Evolutionary conservation across 2,113 vertebrate species (phyloP), one percentile per base, ranked within the genome.

Genomic region (Salvelinus namaycush): DNA sequence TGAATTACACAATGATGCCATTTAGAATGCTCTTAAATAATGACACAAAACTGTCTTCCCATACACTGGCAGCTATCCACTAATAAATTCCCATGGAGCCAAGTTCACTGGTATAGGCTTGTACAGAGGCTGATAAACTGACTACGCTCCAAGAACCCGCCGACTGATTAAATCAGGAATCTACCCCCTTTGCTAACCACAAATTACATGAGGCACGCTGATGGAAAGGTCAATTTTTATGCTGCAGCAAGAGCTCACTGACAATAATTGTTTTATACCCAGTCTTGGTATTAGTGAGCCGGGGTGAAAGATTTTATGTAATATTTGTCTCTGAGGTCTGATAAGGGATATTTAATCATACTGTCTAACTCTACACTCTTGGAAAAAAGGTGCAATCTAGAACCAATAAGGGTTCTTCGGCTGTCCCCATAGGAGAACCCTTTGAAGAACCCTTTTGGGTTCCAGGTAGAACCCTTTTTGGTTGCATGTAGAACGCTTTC

Each of bases 151-250:
- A 48, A 48, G 44, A 70, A 27, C 39, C n/a, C 22, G 11, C 39
- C 9, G 44, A 44, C 68, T 70, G 68, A 70, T 49, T 70, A 49
- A 70, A 70, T 70, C 68, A 70, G 44, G 20, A 29, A 22, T 49
- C n/a, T 49, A 20, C 68, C 57, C 72, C 59, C 59, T 64, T 34
- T 24, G 31, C 72, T 74, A 74, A 74, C 72, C 72, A 74, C 72
- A 74, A 74, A 74, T 74, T 76, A 75, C 71, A 69, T 70, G n/a
- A 31, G 44, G 39, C 29, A 48, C 11, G 57, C 51, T 79, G 71
- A 81, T 69, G 64, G 77, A 84, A 81, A 81, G 83, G 83, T 77
- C 83, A 81, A 48, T 79, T 69, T 69, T 48, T 72, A 49, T 67
- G 34, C 67, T 62, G 78, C 71, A 2, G n/a, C 76, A 54, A 44